Evolutionary conservation across 2,888 invertebrate genomes (phyloP).

Genomic region (Prosapia bicincta): DNA sequence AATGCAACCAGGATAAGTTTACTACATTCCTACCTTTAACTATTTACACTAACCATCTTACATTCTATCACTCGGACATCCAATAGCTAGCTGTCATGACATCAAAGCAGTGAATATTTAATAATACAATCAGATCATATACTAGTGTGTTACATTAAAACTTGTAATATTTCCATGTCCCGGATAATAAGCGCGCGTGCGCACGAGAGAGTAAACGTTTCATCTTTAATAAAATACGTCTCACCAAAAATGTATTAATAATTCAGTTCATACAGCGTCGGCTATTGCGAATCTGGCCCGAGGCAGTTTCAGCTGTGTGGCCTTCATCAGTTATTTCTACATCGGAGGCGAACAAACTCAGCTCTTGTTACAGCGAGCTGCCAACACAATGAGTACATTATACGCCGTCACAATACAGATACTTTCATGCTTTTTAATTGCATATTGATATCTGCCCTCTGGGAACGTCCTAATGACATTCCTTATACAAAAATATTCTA

Average conservation of each 20-base stretch:
- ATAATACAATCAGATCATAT: no score
- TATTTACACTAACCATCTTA: no score
- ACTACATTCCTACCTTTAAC: no score
- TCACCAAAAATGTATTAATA: background rate
- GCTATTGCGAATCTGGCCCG: background rate
- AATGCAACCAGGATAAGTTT: no score
- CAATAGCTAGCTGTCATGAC: no score
- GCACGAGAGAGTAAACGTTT: no score
- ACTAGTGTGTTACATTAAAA: no score
- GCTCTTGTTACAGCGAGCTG: background rate
- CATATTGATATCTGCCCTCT: conserved; percentile 2
- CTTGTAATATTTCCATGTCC: no score
- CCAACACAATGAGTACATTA: background rate
- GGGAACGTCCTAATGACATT: background rate
- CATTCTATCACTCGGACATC: no score
- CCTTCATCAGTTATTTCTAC: background rate
- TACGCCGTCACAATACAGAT: background rate
- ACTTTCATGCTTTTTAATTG: conserved; percentile 2
- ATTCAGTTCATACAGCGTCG: background rate
- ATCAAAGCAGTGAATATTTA: no score
- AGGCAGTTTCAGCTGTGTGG: background rate
- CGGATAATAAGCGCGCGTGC: no score
- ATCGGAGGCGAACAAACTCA: background rate
- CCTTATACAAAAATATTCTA: background rate
- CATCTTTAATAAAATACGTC: no score